Conservation (phyloP, 2,113 vertebrate genomes). For the Pelecanoides urinatrix region DNA sequence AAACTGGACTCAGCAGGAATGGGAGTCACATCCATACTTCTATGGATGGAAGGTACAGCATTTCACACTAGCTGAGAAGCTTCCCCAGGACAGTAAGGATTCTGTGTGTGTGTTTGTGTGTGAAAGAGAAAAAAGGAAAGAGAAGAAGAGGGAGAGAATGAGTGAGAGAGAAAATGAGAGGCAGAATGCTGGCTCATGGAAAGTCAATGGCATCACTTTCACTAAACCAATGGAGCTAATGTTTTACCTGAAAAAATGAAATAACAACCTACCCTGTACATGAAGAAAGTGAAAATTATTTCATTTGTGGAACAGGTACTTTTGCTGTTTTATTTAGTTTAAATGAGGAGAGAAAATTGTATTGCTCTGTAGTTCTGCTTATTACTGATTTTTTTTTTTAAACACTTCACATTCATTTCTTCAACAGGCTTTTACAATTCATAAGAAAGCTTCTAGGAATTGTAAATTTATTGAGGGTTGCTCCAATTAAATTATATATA, state of each 20-base stretch:
- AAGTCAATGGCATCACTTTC: neutral
- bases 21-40: neutral
- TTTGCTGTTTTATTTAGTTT: neutral
- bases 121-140: neutral
- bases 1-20: neutral
- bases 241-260: neutral
- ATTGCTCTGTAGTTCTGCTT: neutral
- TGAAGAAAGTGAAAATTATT: neutral
- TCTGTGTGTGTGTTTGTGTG: neutral
- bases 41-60: neutral
- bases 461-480: neutral
- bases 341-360: neutral
- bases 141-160: neutral
- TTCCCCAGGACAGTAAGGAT: neutral
- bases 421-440: neutral
- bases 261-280: neutral
- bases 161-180: neutral
- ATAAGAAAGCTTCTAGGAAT: neutral
- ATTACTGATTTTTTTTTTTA: neutral
- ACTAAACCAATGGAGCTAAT: neutral
- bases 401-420: neutral
- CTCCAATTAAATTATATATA: neutral
- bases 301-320: neutral
- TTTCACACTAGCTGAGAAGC: neutral
- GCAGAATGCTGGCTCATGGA: neutral